Percentiles rank a stretch among this genome's conserved stretches.
Evolutionary conservation across 2,113 vertebrate genomes (phyloP).

Genomic region (Mirounga angustirostris): DNA sequence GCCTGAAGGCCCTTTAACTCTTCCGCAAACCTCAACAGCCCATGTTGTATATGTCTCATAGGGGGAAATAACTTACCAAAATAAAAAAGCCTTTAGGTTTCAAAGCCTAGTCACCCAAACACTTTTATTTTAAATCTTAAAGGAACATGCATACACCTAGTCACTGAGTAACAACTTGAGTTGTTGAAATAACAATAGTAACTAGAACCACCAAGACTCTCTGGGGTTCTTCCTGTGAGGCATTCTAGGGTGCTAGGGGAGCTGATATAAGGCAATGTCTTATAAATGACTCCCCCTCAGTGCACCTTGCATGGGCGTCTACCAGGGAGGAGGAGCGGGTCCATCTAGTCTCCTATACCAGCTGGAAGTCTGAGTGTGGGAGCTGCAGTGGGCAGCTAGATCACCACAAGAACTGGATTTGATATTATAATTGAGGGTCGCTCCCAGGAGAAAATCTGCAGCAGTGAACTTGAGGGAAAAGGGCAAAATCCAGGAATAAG

Average conservation of each 20-base stretch:
- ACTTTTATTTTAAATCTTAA: not conserved
- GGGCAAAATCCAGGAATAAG: conserved; percentile 42
- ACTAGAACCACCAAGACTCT: not conserved
- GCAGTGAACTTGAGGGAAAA: conserved; percentile 52
- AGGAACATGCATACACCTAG: not conserved
- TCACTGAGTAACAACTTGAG: not conserved
- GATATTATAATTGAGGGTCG: conserved; percentile 5
- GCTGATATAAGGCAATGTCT: not conserved
- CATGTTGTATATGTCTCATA: not conserved
- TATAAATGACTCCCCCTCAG: conserved; percentile 34
- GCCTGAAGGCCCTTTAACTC: not conserved
- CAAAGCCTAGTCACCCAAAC: not conserved
- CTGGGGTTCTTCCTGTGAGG: not conserved
- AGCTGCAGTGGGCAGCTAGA: not conserved
- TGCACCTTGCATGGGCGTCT: not conserved
- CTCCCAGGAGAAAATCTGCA: conserved; percentile 40
- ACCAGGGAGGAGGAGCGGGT: not conserved
- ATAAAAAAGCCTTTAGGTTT: not conserved
- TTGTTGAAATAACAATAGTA: not conserved
- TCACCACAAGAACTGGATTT: not conserved
- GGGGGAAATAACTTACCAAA: not conserved
- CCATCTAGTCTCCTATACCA: not conserved
- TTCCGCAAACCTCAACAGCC: not conserved
- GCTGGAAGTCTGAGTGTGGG: not conserved
- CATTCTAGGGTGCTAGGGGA: not conserved